These are phyloP conservation scores for Tetramorium simillimum DNA, from an alignment of 1,140 invertebrate species.

Conservation along the genomic window DNA sequence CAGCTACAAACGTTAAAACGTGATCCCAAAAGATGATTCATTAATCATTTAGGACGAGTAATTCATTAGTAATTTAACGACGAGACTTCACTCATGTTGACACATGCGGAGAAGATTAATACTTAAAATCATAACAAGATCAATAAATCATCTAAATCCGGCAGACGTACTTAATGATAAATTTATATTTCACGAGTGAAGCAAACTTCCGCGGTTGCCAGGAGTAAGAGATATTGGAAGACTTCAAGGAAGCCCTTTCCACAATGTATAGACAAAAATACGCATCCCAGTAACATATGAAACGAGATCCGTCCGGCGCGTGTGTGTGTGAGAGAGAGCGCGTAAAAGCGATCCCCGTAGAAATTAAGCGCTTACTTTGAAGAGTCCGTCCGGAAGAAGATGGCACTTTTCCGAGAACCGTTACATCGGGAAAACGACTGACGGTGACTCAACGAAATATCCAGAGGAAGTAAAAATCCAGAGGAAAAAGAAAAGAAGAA, in stretches of 20 bases:
- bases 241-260: neutral
- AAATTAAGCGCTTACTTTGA: conserved; percentile 2
- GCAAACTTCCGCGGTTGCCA: neutral
- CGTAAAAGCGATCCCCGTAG: conserved; percentile 19
- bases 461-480: neutral
- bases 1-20: neutral
- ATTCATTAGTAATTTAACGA: neutral
- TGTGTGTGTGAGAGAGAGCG: conserved; percentile 18
- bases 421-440: neutral
- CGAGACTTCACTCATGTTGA: neutral
- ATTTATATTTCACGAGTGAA: neutral
- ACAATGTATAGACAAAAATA: conserved; percentile 39
- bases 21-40: neutral
- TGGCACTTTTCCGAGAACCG: conserved; percentile 12
- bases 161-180: neutral
- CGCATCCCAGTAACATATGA: conserved; percentile 14
- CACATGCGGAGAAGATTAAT: neutral
- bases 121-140: no score
- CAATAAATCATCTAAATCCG: neutral
- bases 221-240: neutral
- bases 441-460: neutral
- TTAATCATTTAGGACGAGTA: neutral
- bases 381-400: conserved; percentile 4
- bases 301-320: neutral
- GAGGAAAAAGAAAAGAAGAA: neutral